Conservation (phyloP, 1,140 invertebrate genomes). For the Pemphigus obesinymphae region DNA sequence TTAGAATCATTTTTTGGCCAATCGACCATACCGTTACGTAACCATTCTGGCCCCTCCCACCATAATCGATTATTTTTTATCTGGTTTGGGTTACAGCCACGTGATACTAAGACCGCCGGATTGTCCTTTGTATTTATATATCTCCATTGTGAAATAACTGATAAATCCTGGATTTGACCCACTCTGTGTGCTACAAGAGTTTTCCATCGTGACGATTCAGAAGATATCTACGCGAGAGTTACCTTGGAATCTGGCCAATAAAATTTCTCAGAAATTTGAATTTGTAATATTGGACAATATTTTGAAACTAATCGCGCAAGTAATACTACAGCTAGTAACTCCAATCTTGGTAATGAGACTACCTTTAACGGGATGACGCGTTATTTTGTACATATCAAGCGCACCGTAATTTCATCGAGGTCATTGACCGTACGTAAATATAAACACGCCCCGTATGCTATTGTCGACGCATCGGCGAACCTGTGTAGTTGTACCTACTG, state of each 20-base stretch:
- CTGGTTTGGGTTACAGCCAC: slow-evolving; percentile 43
- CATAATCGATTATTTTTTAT: not conserved
- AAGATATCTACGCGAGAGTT: not conserved
- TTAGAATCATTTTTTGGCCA: too few species aligned
- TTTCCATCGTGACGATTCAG: slow-evolving; percentile 43
- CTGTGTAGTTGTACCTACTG: not conserved
- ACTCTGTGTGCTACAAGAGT: too few species aligned
- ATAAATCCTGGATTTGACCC: too few species aligned
- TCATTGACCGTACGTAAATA: slow-evolving; percentile 12
- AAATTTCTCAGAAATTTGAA: too few species aligned
- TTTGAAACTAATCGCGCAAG: too few species aligned
- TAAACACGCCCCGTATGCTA: slow-evolving; percentile 31
- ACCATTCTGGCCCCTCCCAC: not conserved
- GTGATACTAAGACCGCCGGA: slow-evolving; percentile 46
- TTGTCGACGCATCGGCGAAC: not conserved
- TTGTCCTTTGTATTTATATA: slow-evolving; percentile 44
- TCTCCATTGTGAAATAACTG: slow-evolving; percentile 41
- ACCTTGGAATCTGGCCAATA: too few species aligned
- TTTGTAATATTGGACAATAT: too few species aligned
- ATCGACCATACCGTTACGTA: too few species aligned
- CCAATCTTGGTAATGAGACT: slow-evolving; percentile 41
- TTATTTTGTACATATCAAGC: slow-evolving; percentile 48
- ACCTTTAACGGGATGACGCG: slow-evolving; percentile 49
- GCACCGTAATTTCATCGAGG: slow-evolving; percentile 9
- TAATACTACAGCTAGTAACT: too few species aligned